phyloP scores from a whole-genome alignment of 2,888 invertebrate species.

The Apodemia mormo region DNA sequence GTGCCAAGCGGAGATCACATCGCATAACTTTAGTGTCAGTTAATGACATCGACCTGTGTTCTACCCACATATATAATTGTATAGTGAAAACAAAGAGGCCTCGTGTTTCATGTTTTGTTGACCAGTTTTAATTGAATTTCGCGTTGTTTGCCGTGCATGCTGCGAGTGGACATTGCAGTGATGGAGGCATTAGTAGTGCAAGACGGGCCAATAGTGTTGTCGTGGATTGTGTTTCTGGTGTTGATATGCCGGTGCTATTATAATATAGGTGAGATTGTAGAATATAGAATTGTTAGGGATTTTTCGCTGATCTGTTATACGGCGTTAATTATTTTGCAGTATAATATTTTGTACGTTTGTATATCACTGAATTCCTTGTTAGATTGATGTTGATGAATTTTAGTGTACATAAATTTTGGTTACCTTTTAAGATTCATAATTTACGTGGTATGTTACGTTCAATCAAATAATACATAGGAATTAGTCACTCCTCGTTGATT shows the following conservation, averaged over 20 bases:
- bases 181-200: constrained; percentile 62
- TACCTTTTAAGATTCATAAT: no score
- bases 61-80: constrained; percentile 58
- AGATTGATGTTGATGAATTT: no score
- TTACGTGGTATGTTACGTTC: no score
- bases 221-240: constrained; percentile 71
- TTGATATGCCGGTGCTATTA: constrained; percentile 73
- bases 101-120: constrained; percentile 29
- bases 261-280: constrained; percentile 50
- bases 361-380: no score
- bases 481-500: no score
- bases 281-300: no score
- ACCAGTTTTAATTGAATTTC: constrained; percentile 28
- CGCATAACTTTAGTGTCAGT: constrained; percentile 71
- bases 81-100: constrained; percentile 42
- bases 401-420: no score
- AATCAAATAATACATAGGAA: no score
- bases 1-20: constrained; percentile 60
- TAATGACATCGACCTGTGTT: constrained; percentile 69
- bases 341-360: no score
- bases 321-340: no score
- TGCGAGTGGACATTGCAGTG: constrained; percentile 21
- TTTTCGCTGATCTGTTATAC: no score
- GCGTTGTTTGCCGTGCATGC: constrained; percentile 21
- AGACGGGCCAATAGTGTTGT: constrained; percentile 69